These are phyloP conservation scores for Planiliza haematocheilus DNA, from an alignment of 2,113 vertebrate species.

Conservation along the genomic window DNA sequence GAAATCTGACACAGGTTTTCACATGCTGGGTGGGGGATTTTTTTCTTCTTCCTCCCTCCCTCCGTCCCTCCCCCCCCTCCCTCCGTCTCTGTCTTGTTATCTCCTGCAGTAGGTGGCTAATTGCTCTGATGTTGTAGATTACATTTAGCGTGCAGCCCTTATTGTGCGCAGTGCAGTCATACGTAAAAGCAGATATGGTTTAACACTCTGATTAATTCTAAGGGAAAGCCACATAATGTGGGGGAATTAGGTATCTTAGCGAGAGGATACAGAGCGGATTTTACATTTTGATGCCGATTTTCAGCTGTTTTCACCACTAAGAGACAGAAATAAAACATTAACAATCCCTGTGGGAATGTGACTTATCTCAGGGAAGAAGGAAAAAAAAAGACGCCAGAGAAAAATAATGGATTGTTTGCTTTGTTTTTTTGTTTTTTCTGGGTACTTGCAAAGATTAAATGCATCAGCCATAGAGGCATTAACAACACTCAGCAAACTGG, in stretches of 20 bases:
- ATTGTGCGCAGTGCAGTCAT: conserved; percentile 36
- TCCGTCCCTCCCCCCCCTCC: conserved; percentile 25
- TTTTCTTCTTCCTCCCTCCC: conserved; percentile 6
- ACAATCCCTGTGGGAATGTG: too few relatives aligned
- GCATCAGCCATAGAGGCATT: too few relatives aligned
- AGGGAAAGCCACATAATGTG: not conserved
- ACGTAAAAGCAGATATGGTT: conserved; percentile 27
- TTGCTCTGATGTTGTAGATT: conserved; percentile 68
- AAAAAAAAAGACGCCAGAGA: too few relatives aligned
- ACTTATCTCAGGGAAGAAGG: too few relatives aligned
- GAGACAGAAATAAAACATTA: too few relatives aligned
- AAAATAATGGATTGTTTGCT: too few relatives aligned
- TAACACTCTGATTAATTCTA: not conserved
- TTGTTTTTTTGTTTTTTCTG: too few relatives aligned
- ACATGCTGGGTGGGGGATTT: conserved; percentile 75
- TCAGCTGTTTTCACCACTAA: not conserved
- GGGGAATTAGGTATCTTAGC: not conserved
- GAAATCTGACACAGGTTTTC: conserved; percentile 81
- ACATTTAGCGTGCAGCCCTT: conserved; percentile 45
- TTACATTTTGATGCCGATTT: not conserved
- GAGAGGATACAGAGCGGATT: not conserved
- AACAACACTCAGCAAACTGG: too few relatives aligned
- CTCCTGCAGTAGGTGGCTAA: conserved; percentile 68
- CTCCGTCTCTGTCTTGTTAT: conserved; percentile 56
- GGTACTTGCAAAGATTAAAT: too few relatives aligned